These are phyloP conservation scores for Hypercompe scribonia DNA, from an alignment of 2,888 invertebrate species.

Conservation along the genomic window DNA sequence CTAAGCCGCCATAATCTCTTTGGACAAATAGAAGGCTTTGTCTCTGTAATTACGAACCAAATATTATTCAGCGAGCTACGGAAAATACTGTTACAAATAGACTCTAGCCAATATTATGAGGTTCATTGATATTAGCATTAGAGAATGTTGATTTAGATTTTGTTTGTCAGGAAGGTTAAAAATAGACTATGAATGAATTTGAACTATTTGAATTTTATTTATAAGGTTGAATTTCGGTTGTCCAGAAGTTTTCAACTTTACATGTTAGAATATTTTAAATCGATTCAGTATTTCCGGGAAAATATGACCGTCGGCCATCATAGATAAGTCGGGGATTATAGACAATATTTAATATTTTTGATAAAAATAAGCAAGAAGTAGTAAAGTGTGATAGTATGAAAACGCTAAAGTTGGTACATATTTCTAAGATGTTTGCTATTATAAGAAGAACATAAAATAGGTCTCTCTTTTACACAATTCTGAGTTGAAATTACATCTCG, in stretches of 20 bases:
- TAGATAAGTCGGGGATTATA: too few species aligned
- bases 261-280: too few species aligned
- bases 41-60: conserved; percentile 2
- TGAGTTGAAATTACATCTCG: not conserved
- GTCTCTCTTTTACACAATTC: not conserved
- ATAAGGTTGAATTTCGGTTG: not conserved
- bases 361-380: too few species aligned
- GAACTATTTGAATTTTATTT: not conserved
- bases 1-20: conserved; percentile 1
- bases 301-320: not conserved
- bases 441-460: not conserved
- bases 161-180: not conserved
- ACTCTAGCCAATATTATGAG: not conserved
- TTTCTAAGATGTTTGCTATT: too few species aligned
- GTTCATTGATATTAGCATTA: conserved; percentile 1
- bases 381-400: too few species aligned
- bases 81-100: not conserved
- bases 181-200: not conserved
- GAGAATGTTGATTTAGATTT: not conserved
- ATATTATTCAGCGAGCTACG: not conserved
- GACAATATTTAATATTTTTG: too few species aligned
- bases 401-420: too few species aligned
- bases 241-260: not conserved
- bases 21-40: not conserved
- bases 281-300: not conserved